A percentile compares a stretch with the other conserved stretches of the same genome.
Evolutionary conservation across 2,888 invertebrate species (phyloP).

Genomic region (Amiota communis): DNA sequence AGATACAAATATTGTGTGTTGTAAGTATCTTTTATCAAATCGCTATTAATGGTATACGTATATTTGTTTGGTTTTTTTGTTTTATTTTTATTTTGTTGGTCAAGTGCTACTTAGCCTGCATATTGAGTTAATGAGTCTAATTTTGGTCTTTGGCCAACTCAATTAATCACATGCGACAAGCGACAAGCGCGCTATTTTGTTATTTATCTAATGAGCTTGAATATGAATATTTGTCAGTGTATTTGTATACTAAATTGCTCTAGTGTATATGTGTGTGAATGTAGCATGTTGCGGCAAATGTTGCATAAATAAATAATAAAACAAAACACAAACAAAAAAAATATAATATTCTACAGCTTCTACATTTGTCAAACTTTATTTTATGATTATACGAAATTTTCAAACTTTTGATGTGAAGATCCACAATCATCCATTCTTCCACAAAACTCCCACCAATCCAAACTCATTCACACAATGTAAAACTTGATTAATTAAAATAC

Average conservation of each 20-base stretch:
- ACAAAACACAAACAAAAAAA: neutral
- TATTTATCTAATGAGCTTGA: constrained; percentile 33
- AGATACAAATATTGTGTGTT: neutral
- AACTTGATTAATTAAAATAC: no score
- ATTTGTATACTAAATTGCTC: no score
- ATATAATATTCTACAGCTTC: constrained; percentile 4
- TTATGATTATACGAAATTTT: neutral
- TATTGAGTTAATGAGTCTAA: constrained; percentile 34
- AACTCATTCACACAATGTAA: no score
- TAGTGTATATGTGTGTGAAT: neutral
- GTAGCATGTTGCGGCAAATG: constrained; percentile 27
- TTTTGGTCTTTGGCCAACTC: constrained; percentile 32
- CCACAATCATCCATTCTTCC: no score
- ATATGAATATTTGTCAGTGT: no score
- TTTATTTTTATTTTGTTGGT: neutral
- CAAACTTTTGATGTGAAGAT: no score
- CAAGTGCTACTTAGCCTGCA: neutral
- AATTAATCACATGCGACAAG: constrained; percentile 46
- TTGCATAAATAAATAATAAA: constrained; percentile 11
- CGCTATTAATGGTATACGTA: neutral
- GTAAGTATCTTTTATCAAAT: no score
- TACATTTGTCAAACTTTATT: constrained; percentile 24
- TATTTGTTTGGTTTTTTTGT: neutral
- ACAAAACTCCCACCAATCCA: no score
- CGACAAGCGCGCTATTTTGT: neutral